Evolutionary conservation across 2,113 vertebrate species (phyloP), one percentile per base, ranked within the genome.

Genomic region (Antechinus flavipes): DNA sequence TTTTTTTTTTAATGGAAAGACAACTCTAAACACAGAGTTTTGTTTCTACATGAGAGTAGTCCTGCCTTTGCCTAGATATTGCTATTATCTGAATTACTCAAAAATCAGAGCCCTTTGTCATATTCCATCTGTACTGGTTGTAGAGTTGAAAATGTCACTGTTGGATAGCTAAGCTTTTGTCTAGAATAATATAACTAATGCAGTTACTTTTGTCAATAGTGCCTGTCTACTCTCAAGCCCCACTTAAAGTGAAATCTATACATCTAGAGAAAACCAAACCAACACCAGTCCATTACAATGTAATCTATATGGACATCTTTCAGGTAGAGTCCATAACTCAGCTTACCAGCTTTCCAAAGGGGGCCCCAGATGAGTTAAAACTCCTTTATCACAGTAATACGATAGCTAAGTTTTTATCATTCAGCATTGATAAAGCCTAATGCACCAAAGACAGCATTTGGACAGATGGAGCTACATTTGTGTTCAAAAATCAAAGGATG

Each of bases 281-380:
- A 94, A 91, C 14, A 92, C 27, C 23, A 92, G 27, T 22, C 61
- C 8, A 11, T 92, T 90, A 91, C 89, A 93, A 54, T 56, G 7
- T 95, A 94, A 42, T 92, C 58, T 58, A 9, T 92, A 49, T 54
- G 68, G 23, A 68, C 5, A 94, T 76, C 90, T 95, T 94, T 91
- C 22, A 68, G 68, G 58, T 47, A 94, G 26, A 92, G 23, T 90
- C 76, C 53, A 68, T 91, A 94, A 90, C n/a, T 91, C 68, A 58
- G 42, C 27, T 3, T 92, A 22, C 55, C 54, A 52, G 8, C 0
- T 84, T 25, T 90, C 91, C 16, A 91, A 90, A 91, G 8, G 68
- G 68, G 68, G 68, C 68, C 68, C 68, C 68, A 84, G 68, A 84
- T 42, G 68, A 42, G n/a, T 84, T 84, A 42, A 84, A 84, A 84